Percentiles rank a stretch among this genome's conserved stretches.
Conservation (phyloP, 2,888 invertebrate genomes). For the Xestia c-nigrum region DNA sequence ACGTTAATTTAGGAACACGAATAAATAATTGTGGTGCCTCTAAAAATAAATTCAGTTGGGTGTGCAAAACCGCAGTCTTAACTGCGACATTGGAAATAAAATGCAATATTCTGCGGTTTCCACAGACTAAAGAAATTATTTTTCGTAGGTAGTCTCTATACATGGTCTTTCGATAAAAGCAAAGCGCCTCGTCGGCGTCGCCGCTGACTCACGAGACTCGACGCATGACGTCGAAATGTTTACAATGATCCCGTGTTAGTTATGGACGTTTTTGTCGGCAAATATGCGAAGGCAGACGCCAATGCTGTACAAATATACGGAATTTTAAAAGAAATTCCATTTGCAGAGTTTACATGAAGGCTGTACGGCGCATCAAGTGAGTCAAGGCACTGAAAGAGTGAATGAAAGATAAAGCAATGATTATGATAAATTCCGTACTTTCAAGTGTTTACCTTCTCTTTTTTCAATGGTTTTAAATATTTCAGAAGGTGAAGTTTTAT, state of each 20-base stretch:
- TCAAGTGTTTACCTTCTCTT: not conserved
- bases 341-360: constrained; percentile 24
- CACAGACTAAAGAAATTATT: constrained; percentile 45
- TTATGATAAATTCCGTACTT: not conserved
- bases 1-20: constrained; percentile 7
- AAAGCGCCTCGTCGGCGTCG: constrained; percentile 66
- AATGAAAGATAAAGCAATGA: constrained; percentile 4
- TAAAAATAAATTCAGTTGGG: constrained; percentile 18
- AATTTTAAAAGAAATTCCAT: constrained; percentile 33
- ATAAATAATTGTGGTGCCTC: not conserved
- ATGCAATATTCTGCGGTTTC: constrained; percentile 40
- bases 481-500: not conserved
- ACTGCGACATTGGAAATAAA: constrained; percentile 1
- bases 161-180: constrained; percentile 77
- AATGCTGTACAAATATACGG: constrained; percentile 41
- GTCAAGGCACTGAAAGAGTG: constrained; percentile 15
- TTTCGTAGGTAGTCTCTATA: constrained; percentile 71
- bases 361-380: constrained; percentile 18
- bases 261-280: constrained; percentile 53
- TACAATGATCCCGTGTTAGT: constrained; percentile 62
- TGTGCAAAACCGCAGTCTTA: constrained; percentile 34
- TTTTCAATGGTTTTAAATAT: not conserved
- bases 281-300: constrained; percentile 43
- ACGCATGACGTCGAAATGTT: constrained; percentile 73
- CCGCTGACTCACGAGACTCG: constrained; percentile 77